Base-by-base conservation (phyloP, 23 tunicate genomes). In the Diplosoma virens region DNA sequence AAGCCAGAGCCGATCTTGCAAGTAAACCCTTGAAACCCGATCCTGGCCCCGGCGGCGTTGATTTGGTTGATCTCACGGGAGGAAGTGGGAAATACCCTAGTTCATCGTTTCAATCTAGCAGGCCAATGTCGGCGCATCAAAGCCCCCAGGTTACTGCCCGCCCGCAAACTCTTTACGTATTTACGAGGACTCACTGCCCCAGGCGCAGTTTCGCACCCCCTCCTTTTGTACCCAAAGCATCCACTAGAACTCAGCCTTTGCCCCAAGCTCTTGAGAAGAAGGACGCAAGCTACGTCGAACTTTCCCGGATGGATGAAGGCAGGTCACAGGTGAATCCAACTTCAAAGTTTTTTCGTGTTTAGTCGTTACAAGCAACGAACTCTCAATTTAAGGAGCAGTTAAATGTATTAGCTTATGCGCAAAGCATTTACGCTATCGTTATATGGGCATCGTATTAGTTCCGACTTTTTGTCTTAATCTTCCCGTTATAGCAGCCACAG, bases 221-320 rank as follows among this genome's bases (percentile, higher is more conserved):
- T 16, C 87, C 87, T 16, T 82, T 74, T 37, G 75, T 82, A 1
- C 87, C 87, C 32, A 74, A 64, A 33, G 48, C 87, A 22, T 33
- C 80, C 17, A 17, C 74, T 3, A 67, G 36, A 37, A 7, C 36
- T n/a, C 52, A 67, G 2, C 34, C 69, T 18, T 6, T 28, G 3
- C 69, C 17, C 61, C n/a, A 17, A 4, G 35, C 69, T 4, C 2
- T 4, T 5, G 69, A 61, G 35, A 61, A 61, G 69, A 61, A 61
- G 6, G 35, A 35, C 6, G 35, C 34, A 5, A 2, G 23, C 9
- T 61, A 27, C 69, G 34, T 61, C 35, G 69, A 61, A 5, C n/a
- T 61, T 5, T 29, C 69, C 9, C 69, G 69, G 6, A 61, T 61
- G 6, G 61, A 55, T 9, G 61, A 55, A 9, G 61, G 22, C 22